Evolutionary conservation across 2,113 vertebrate species (phyloP), one percentile per base, ranked within the genome.

Genomic region (Hippotragus niger): DNA sequence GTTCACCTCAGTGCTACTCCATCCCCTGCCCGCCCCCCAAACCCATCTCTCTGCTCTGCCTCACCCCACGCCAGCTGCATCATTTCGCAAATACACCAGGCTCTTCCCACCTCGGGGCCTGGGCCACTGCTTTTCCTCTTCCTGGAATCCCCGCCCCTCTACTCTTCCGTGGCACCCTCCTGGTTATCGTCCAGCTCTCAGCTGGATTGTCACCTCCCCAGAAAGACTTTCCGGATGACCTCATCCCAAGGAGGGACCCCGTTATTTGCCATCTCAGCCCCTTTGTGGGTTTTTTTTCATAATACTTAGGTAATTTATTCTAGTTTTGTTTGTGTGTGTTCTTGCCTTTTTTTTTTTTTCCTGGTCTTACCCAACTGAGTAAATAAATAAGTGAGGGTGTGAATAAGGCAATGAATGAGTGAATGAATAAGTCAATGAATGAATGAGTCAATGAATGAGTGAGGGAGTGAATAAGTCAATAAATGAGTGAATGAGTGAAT

Each of bases 351-450:
- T 76, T 74, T 74, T 40, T 74, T 74, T 14, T 0, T 27, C 17
- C 58, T 21, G 29, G 45, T 74, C 64, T 62, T 36, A 9, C 27
- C 29, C 62, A 50, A 50, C n/a, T 7, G 50, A 55, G 8, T 31
- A 40, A 78, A 31, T n/a, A 7, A 91, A 15, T 36, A 27, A 64
- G 6, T 4, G 40, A 62, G 10, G 4, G 15, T 62, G 6, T 21
- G n/a, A 45, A 7, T 40, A 55, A 33, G 3, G 5, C 2, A 78
- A 2, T 58, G 2, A 31, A 3, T 45, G 3, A 33, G 1, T 47
- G 11, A 36, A 7, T 40, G 11, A 36, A 10, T 36, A 55, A 33
- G 2, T 7, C 2, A 64, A 6, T 52, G 2, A 27, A 1, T 53
- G 31, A 57, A 2, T 23, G 8, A 47, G 5, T 50, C 4, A 53